Percentiles rank a stretch among this genome's conserved stretches.
Conservation (phyloP, 2,888 invertebrate species). For the Agrochola lota region DNA sequence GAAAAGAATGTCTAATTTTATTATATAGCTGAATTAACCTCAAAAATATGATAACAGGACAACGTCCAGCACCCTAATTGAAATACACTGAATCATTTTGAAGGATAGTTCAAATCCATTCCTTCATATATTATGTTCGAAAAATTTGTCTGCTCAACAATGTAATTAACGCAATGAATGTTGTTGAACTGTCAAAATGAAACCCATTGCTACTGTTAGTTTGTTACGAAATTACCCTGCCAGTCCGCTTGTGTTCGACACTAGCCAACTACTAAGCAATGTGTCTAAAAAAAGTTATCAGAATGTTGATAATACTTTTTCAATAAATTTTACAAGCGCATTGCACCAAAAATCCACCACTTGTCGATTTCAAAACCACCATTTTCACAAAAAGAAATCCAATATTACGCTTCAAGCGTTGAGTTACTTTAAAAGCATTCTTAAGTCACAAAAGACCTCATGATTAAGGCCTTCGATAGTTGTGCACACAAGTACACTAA, state of each 20-base stretch:
- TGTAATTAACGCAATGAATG: no score
- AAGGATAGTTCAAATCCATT: no score
- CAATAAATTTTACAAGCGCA: not conserved
- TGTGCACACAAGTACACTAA: constrained; percentile 39
- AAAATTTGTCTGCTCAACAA: no score
- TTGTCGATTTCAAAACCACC: not conserved
- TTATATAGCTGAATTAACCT: not conserved
- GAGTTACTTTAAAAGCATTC: constrained; percentile 49
- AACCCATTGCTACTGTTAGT: no score
- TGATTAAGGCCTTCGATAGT: constrained; percentile 39
- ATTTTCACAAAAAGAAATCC: constrained; percentile 9
- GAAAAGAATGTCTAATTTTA: not conserved
- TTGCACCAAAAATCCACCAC: not conserved
- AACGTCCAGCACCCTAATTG: no score
- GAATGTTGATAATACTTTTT: not conserved
- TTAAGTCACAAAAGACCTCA: constrained; percentile 47
- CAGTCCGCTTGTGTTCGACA: not conserved
- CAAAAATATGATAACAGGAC: not conserved
- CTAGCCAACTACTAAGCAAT: no score
- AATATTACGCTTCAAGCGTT: constrained; percentile 23
- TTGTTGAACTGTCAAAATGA: no score
- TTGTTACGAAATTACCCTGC: no score
- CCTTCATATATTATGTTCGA: no score
- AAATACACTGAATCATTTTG: no score
- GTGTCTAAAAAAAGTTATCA: not conserved